Base-by-base conservation (phyloP, 2,797 vertebrate species). In the Muraenolepis orangiensis region DNA sequence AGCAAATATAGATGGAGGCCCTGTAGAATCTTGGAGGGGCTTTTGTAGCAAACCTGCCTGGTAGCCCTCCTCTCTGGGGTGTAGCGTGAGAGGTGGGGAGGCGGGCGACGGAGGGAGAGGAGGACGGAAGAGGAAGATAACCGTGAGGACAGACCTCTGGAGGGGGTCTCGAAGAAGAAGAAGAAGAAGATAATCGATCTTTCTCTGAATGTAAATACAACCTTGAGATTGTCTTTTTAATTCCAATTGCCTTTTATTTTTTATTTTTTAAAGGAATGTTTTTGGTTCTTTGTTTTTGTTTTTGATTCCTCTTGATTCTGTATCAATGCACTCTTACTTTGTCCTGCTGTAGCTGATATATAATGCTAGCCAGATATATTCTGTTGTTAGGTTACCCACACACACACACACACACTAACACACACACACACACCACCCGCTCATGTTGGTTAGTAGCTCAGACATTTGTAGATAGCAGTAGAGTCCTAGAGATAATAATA, bases 161-260 rank as follows among this genome's bases (percentile, higher is more conserved):
- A 13, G 57, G 57, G 23, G 42, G 16, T 51, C 74, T 36, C 28
- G 32, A 66, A 57, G 29, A 69, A 34, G 80, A n/a, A n/a, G n/a
- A n/a, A n/a, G n/a, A n/a, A 85, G 85, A 84, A 85, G 29, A 68
- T 28, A 72, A 74, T 5, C 75, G 76, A 72, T 76, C 29, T 61
- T 87, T 89, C 86, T 88, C 85, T 88, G 89, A 91, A 90, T 92
- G 90, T 92, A 91, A 87, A 92, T 90, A 90, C 51, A 88, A 89
- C 78, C 75, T 87, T 72, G 73, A 86, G 85, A 89, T 88, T 89
- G 87, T 87, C 57, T 64, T 64, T 57, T 64, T 64, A 26, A 64
- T 64, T 64, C 57, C 23, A 76, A 4, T 81, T 88, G 84, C 82
- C 85, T 84, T 30, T 68, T 46, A 42, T 85, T 87, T 78, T 88